Conservation (phyloP, 2,888 invertebrate species). For the Acleris emargana region DNA sequence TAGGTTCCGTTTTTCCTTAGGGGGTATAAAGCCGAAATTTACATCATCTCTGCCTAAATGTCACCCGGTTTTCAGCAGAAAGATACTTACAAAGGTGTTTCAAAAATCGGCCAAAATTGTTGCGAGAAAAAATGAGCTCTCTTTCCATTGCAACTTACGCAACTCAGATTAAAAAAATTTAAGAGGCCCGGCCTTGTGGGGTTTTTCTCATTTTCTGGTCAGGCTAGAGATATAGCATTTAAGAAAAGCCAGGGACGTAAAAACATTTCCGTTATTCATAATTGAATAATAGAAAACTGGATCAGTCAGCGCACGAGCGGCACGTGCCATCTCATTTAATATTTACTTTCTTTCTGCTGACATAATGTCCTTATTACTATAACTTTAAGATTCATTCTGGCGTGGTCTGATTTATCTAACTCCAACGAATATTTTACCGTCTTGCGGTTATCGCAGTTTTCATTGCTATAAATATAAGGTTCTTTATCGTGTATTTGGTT, state of each 20-base stretch:
- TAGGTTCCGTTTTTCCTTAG: too few relatives aligned
- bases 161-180: too few relatives aligned
- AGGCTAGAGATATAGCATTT: too few relatives aligned
- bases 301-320: constrained; percentile 32
- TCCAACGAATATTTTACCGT: constrained; percentile 1
- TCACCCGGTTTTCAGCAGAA: too few relatives aligned
- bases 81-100: too few relatives aligned
- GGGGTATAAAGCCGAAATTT: too few relatives aligned
- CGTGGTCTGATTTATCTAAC: neutral
- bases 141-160: too few relatives aligned
- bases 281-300: constrained; percentile 36
- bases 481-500: neutral
- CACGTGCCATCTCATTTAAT: constrained; percentile 22
- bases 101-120: too few relatives aligned
- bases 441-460: neutral
- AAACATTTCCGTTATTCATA: constrained; percentile 30
- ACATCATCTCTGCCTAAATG: too few relatives aligned
- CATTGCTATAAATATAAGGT: neutral
- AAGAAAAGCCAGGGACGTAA: neutral
- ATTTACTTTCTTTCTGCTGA: constrained; percentile 3
- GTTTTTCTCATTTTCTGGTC: too few relatives aligned
- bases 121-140: too few relatives aligned
- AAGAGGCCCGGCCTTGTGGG: too few relatives aligned
- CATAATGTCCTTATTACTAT: neutral
- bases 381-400: constrained; percentile 5